A percentile compares a stretch with the other conserved stretches of the same genome.
These are phyloP conservation scores for Sesamia inferens DNA, from an alignment of 2,888 invertebrate genomes.

Conservation along the genomic window DNA sequence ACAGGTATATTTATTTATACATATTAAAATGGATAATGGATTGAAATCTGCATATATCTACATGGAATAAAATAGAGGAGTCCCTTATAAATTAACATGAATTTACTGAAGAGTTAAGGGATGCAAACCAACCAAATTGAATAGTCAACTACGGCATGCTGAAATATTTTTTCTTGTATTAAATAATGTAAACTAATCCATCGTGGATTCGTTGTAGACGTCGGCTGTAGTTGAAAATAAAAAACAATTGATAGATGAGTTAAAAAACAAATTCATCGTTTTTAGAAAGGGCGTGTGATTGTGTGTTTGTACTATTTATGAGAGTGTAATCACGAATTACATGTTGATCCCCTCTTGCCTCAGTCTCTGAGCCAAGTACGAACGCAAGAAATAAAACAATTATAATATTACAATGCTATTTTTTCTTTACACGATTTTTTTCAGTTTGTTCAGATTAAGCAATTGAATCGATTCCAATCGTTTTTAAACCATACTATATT, in stretches of 20 bases:
- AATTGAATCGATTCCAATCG: no score
- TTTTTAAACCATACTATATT: no score
- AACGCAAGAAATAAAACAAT: background rate
- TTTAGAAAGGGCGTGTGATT: background rate
- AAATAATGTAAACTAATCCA: no score
- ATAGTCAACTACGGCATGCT: background rate
- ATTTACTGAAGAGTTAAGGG: constrained; percentile 19
- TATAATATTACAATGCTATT: no score
- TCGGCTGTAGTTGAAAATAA: background rate
- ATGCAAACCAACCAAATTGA: background rate
- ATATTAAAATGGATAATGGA: constrained; percentile 58
- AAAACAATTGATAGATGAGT: background rate
- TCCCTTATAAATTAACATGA: constrained; percentile 57
- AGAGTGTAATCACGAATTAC: background rate
- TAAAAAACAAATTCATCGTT: background rate
- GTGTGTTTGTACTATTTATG: background rate
- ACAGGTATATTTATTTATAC: constrained; percentile 54
- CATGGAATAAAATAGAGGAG: constrained; percentile 56
- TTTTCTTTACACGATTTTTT: no score
- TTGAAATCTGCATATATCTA: constrained; percentile 57
- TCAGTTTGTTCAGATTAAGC: no score
- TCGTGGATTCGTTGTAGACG: background rate
- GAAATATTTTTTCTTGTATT: background rate
- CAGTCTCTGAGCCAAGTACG: background rate
- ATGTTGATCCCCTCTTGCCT: background rate